These are phyloP conservation scores for Pemphigus obesinymphae DNA, from an alignment of 1,140 invertebrate genomes.

Conservation along the genomic window DNA sequence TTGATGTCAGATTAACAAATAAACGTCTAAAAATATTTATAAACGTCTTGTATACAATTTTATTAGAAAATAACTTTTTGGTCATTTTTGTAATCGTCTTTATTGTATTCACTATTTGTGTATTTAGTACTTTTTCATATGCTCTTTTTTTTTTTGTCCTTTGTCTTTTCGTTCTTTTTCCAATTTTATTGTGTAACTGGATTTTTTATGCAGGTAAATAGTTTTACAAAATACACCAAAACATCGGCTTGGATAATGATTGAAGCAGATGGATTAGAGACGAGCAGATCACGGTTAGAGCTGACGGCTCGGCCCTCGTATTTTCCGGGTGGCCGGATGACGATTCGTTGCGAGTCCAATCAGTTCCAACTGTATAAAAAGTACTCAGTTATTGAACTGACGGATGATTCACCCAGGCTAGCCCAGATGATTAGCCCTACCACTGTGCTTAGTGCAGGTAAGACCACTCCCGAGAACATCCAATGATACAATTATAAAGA, in stretches of 20 bases:
- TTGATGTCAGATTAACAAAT: too few relatives aligned
- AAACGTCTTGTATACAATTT: too few relatives aligned
- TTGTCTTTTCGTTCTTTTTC: too few relatives aligned
- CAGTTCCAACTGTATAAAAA: constrained; percentile 52
- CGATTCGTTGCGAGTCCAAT: constrained; percentile 52
- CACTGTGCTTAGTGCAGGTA: constrained; percentile 43
- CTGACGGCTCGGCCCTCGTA: constrained; percentile 50
- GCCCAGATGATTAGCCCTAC: constrained; percentile 53
- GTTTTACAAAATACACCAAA: constrained; percentile 5
- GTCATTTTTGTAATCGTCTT: too few relatives aligned
- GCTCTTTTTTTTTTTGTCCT: too few relatives aligned
- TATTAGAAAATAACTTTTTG: too few relatives aligned
- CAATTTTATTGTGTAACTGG: too few relatives aligned
- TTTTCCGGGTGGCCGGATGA: constrained; percentile 51
- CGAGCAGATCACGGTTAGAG: constrained; percentile 49
- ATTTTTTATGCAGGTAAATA: neutral
- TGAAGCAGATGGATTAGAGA: constrained; percentile 43
- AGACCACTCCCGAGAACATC: neutral
- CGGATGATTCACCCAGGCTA: constrained; percentile 53
- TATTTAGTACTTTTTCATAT: too few relatives aligned
- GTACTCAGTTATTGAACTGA: constrained; percentile 50
- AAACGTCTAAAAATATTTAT: too few relatives aligned
- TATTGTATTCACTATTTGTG: too few relatives aligned
- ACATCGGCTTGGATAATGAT: neutral
- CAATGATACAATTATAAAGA: too few relatives aligned